A percentile compares a stretch with the other conserved stretches of the same genome.
These are phyloP conservation scores for Marmota monax DNA, from an alignment of 2,113 vertebrate genomes.

Conservation along the genomic window DNA sequence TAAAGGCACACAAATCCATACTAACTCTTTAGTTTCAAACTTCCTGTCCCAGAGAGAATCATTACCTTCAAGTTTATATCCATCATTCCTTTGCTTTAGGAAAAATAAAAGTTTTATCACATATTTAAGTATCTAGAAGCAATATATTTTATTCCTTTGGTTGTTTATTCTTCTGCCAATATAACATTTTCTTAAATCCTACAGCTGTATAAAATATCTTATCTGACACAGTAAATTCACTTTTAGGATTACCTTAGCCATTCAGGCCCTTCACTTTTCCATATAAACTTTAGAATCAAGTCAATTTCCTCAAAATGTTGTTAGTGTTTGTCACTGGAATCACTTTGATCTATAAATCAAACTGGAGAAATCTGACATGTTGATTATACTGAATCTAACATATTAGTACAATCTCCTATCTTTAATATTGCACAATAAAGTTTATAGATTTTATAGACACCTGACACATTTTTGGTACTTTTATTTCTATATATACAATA, in stretches of 20 bases:
- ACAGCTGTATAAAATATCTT: slow-evolving; percentile 16
- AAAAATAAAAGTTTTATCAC: background rate
- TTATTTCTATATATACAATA: background rate
- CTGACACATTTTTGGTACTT: background rate
- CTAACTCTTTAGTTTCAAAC: background rate
- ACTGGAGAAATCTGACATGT: background rate
- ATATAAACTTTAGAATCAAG: background rate
- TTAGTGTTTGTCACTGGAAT: slow-evolving; percentile 17
- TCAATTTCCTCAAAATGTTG: background rate
- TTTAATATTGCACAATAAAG: slow-evolving; percentile 7
- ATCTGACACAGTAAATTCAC: background rate
- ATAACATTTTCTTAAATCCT: background rate
- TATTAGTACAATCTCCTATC: background rate
- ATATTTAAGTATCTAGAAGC: slow-evolving; percentile 36
- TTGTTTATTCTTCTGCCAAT: background rate
- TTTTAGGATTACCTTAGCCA: background rate
- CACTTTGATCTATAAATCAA: background rate
- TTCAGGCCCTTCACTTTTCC: background rate
- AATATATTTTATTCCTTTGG: background rate
- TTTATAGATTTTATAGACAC: background rate
- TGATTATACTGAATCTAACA: background rate
- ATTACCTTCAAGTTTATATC: slow-evolving; percentile 31
- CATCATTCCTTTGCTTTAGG: background rate
- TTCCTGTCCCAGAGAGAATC: background rate
- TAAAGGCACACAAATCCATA: background rate